Evolutionary conservation across 2,113 vertebrate species (phyloP), one percentile per base, ranked within the genome.

Genomic region (Furnarius figulus): DNA sequence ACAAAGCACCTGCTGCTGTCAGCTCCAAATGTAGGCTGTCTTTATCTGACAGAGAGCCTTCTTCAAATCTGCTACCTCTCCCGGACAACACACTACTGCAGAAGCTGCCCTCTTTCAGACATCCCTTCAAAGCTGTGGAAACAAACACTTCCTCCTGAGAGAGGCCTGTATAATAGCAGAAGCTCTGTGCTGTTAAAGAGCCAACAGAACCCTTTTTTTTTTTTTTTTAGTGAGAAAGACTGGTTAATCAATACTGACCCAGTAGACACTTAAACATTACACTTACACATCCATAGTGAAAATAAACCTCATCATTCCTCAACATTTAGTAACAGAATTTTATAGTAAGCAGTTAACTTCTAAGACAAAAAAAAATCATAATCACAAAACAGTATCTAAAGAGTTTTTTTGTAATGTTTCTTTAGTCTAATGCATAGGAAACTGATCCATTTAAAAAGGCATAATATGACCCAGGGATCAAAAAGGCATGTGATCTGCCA

Each of bases 401-500:
- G 15, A 10, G 4, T 0, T 8, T 33, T 52, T 61, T 74, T 59
- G 6, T n/a, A 52, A 58, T 35, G 8, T 8, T 47, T 24, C 13
- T 72, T 44, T 30, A 70, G 14, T 50, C 27, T 39, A 18, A 30
- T 44, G 20, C 30, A 21, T 31, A 68, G 61, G 23, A 78, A 72
- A 27, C 22, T 10, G 33, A 39, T 14, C 16, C 19, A 10, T 55
- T 82, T 44, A 7, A 46, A 65, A 72, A 46, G 25, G 17, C 67
- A 13, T 14, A 4, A 37, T 59, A 16, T 49, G 19, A 55, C 20
- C 37, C 44, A 68, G 8, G 37, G 12, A 27, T 11, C 30, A 30
- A 56, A 56, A 66, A 22, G 22, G 12, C 16, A 13, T 0, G 0
- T 23, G 35, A 23, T 4, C 46, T 14, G 37, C 16, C 62, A 42